These are phyloP conservation scores for Paraescarpia echinospica DNA, from an alignment of 1,140 invertebrate species.

Conservation along the genomic window DNA sequence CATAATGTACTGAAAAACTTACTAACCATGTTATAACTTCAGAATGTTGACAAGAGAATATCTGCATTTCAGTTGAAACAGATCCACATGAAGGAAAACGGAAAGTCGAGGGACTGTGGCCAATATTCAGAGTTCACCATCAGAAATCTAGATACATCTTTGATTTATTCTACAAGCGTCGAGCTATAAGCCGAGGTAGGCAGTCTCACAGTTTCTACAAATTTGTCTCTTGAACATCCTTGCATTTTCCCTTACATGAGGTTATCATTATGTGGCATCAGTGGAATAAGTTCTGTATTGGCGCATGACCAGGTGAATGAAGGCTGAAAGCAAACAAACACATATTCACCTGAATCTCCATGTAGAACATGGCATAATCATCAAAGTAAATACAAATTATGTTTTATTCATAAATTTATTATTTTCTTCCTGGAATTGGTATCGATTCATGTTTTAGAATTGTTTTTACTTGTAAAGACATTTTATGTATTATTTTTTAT, in stretches of 20 bases:
- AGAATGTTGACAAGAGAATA: neutral
- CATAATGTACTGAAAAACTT: too few species aligned
- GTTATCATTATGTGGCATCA: neutral
- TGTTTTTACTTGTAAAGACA: too few species aligned
- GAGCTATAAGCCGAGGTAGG: slow-evolving; percentile 88
- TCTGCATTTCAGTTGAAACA: slow-evolving; percentile 77
- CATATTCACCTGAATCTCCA: too few species aligned
- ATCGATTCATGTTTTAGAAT: too few species aligned
- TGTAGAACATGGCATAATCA: too few species aligned
- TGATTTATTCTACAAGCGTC: slow-evolving; percentile 92
- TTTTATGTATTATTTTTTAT: neutral
- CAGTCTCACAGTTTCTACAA: neutral
- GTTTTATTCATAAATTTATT: too few species aligned
- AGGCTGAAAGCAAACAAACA: too few species aligned
- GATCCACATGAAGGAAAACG: slow-evolving; percentile 99
- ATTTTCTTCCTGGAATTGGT: too few species aligned
- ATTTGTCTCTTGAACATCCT: neutral
- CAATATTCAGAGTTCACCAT: slow-evolving; percentile 97
- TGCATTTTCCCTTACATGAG: too few species aligned
- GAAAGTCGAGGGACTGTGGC: slow-evolving; percentile 97
- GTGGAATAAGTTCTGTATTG: too few species aligned
- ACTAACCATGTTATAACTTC: neutral
- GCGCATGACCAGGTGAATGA: neutral
- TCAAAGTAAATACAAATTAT: too few species aligned
- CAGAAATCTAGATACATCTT: slow-evolving; percentile 97